Evolutionary conservation across 2,797 vertebrate genomes (phyloP).

Genomic region (Yasuhikotakia modesta): DNA sequence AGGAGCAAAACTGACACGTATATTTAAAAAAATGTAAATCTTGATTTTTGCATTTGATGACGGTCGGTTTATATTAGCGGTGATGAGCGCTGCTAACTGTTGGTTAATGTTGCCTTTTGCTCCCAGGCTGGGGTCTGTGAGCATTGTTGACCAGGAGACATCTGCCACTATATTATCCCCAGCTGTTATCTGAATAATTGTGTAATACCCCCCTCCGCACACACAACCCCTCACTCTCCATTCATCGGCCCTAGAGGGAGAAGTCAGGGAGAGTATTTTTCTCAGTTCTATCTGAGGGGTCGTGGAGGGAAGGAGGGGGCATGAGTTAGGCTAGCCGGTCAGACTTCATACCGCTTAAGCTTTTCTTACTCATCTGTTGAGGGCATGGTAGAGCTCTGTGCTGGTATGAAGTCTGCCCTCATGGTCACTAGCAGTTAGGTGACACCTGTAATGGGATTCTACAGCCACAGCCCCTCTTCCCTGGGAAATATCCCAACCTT

Average conservation of each 20-base stretch:
- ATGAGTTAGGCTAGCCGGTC: slow-evolving; percentile 33
- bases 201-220: slow-evolving; percentile 69
- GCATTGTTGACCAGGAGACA: slow-evolving; percentile 84
- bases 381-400: slow-evolving; percentile 54
- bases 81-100: slow-evolving; percentile 39
- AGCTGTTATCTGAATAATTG: slow-evolving; percentile 87
- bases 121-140: slow-evolving; percentile 62
- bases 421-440: slow-evolving; percentile 70
- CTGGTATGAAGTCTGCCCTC: slow-evolving; percentile 61
- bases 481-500: slow-evolving; percentile 48
- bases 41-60: slow-evolving; percentile 40
- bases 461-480: slow-evolving; percentile 52
- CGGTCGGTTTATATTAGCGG: slow-evolving; percentile 37
- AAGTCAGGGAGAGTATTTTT: slow-evolving; percentile 42
- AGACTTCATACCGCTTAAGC: slow-evolving; percentile 40
- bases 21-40: background rate
- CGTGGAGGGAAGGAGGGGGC: slow-evolving; percentile 34
- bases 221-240: slow-evolving; percentile 38
- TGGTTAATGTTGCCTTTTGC: slow-evolving; percentile 58
- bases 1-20: background rate
- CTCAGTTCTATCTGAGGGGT: slow-evolving; percentile 32
- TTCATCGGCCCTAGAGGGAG: slow-evolving; percentile 40
- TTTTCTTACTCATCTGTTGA: slow-evolving; percentile 34
- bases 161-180: slow-evolving; percentile 85
- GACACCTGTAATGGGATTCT: slow-evolving; percentile 79